phyloP scores from a whole-genome alignment of 37 sponge, comb jelly and placozoan genomes.

The Axinella damicornis region DNA sequence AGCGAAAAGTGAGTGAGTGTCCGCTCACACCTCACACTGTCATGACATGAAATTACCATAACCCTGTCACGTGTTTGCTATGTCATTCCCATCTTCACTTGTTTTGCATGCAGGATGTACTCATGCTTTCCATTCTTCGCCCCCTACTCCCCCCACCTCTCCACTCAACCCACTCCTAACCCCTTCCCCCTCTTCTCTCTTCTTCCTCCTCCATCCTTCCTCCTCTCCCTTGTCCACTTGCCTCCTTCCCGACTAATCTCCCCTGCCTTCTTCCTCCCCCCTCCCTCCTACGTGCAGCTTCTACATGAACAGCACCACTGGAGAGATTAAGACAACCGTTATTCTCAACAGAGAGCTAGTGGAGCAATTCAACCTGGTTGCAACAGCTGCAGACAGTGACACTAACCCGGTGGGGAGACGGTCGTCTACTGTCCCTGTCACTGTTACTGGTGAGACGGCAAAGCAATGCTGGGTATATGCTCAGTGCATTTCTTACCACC shows the following conservation, averaged over 20 bases:
- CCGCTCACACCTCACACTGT: too few species aligned
- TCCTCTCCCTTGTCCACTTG: not conserved
- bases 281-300: constrained; percentile 15
- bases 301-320: constrained; percentile 34
- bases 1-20: too few species aligned
- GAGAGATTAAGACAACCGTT: not conserved
- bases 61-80: too few species aligned
- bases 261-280: not conserved
- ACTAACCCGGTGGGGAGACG: not conserved
- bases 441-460: constrained; percentile 39
- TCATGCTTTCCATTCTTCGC: not conserved
- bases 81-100: not conserved
- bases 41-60: too few species aligned
- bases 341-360: constrained; percentile 32
- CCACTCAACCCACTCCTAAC: not conserved
- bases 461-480: too few species aligned
- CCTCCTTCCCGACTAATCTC: not conserved
- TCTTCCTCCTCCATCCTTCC: too few species aligned
- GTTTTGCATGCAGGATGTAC: not conserved
- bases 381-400: constrained; percentile 37
- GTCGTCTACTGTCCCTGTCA: not conserved
- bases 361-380: not conserved
- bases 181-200: not conserved
- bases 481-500: too few species aligned
- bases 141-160: not conserved